Evolutionary conservation across 2,888 invertebrate genomes (phyloP).

Genomic region (Acrobeloides nanus): DNA sequence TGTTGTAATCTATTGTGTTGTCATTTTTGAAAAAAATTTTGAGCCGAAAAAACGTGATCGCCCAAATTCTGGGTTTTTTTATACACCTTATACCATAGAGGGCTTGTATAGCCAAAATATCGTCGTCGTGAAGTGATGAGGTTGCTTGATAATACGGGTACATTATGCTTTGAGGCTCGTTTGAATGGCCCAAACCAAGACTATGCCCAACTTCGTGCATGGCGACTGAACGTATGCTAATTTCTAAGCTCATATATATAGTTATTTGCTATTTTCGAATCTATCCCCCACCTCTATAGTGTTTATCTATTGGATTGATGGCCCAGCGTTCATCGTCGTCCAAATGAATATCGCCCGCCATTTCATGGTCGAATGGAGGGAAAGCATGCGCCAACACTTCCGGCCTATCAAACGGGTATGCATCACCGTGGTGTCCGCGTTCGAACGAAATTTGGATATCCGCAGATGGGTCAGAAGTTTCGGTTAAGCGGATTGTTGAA

Average conservation of each 20-base stretch:
- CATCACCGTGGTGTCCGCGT: conserved; percentile 29
- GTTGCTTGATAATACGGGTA: conserved; percentile 25
- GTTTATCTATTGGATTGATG: conserved; percentile 2
- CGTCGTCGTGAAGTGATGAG: conserved; percentile 16
- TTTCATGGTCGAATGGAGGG: conserved; percentile 34
- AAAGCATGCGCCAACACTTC: conserved; percentile 29
- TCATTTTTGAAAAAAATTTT: too few species aligned
- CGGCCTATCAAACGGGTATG: conserved; percentile 23
- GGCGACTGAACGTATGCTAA: conserved; percentile 47
- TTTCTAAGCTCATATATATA: conserved; percentile 12
- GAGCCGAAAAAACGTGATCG: too few species aligned
- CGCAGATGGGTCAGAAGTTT: conserved; percentile 60
- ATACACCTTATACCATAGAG: too few species aligned
- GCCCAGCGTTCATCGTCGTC: conserved; percentile 25
- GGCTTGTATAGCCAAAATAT: conserved; percentile 14
- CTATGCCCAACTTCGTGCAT: conserved; percentile 33
- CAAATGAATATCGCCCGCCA: conserved; percentile 31
- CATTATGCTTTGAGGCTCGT: conserved; percentile 22
- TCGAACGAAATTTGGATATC: conserved; percentile 70
- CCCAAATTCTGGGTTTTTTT: too few species aligned
- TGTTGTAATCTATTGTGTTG: too few species aligned
- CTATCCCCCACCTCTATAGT: conserved; percentile 2
- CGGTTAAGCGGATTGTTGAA: conserved; percentile 33
- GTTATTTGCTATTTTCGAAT: not conserved
- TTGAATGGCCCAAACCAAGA: conserved; percentile 27